Evolutionary conservation across 2,797 vertebrate species (phyloP).

Genomic region (Urosaurus nigricauda): DNA sequence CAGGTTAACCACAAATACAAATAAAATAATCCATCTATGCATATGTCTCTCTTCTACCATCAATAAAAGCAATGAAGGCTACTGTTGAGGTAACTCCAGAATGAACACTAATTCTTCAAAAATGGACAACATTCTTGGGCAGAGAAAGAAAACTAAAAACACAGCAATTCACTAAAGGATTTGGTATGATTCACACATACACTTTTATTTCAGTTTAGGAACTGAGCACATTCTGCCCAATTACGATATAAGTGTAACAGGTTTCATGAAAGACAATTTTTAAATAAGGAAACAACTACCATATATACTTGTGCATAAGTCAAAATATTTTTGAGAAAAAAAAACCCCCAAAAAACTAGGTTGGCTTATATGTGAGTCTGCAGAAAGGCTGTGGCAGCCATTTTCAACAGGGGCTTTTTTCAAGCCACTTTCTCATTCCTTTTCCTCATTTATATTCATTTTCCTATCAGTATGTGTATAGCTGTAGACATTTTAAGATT

Average conservation of each 20-base stretch:
- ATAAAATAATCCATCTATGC: neutral
- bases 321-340: too few species aligned
- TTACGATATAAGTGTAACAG: neutral
- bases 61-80: slow-evolving; percentile 61
- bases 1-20: neutral
- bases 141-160: slow-evolving; percentile 1
- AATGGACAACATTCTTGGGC: slow-evolving; percentile 14
- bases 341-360: too few species aligned
- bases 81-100: slow-evolving; percentile 65
- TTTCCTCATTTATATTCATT: too few species aligned
- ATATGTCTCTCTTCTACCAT: slow-evolving; percentile 37
- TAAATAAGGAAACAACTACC: neutral
- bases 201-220: neutral
- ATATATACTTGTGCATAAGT: too few species aligned
- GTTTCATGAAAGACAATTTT: slow-evolving; percentile 24
- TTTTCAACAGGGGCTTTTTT: too few species aligned
- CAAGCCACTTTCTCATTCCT: too few species aligned
- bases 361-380: too few species aligned
- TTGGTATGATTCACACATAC: neutral
- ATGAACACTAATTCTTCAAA: slow-evolving; percentile 56
- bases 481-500: too few species aligned
- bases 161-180: neutral
- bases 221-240: neutral
- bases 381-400: too few species aligned
- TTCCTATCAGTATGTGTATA: too few species aligned